phyloP scores from a whole-genome alignment of 2,113 vertebrate genomes.

The Alouatta palliata region DNA sequence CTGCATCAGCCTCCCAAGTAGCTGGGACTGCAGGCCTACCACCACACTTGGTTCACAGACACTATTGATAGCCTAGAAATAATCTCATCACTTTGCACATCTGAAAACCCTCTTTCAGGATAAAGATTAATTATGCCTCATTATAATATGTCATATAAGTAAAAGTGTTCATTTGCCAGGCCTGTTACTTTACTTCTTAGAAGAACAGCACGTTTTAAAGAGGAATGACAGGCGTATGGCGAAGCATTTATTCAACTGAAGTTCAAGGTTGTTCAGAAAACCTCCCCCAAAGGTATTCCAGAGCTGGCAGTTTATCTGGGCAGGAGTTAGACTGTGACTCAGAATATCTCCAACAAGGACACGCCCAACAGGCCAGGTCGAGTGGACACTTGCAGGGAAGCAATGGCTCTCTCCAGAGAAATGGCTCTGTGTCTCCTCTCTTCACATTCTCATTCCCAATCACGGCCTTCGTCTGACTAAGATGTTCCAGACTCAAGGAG shows the following conservation, averaged over 20 bases:
- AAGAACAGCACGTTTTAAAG: background rate
- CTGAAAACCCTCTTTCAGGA: background rate
- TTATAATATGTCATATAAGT: background rate
- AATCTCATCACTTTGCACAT: background rate
- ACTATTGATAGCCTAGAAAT: background rate
- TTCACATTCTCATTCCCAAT: background rate
- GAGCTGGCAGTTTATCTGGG: background rate
- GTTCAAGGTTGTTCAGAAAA: background rate
- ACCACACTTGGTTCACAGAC: no score
- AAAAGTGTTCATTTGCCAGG: conserved; percentile 11
- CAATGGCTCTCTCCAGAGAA: background rate
- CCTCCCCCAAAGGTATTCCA: background rate
- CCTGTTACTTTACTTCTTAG: background rate
- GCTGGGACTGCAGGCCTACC: no score
- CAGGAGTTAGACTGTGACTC: no score
- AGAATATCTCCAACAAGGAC: background rate
- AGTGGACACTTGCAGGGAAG: no score
- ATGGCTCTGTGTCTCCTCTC: background rate
- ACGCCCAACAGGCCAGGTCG: rapidly evolving
- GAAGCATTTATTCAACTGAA: background rate
- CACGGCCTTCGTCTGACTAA: background rate
- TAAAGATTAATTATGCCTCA: background rate
- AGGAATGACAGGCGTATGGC: rapidly evolving
- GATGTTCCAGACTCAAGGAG: background rate
- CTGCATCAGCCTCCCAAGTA: no score